Evolutionary conservation across 2,888 invertebrate genomes (phyloP), one percentile per base, ranked within the genome.

Genomic region (Acleris emargana): DNA sequence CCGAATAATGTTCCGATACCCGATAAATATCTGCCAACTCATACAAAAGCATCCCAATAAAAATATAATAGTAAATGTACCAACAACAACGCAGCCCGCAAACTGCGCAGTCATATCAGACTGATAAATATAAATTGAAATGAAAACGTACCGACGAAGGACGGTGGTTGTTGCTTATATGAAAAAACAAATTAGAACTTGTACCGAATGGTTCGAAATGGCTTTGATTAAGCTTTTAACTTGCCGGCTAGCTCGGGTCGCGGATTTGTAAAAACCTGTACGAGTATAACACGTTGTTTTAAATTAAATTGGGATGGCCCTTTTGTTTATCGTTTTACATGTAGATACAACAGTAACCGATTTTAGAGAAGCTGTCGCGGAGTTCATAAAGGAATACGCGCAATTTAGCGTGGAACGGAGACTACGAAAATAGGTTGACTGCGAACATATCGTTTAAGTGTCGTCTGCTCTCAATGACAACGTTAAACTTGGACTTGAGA

Each of bases 21-120:
- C 91, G 92, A 92, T 92, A 92, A 92, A 92, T 92, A 92, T 91
- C 92, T 91, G 92, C 92, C 91, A 92, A 88, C 91, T 91, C 92
- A 92, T 91, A 92, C 91, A 92, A 92, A 91, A 90, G 91, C 87
- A 85, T 87, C 87, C 89, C 89, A 92, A 91, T 91, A 92, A 91
- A 91, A 91, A 85, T 90, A 91, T 91, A 91, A 91, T 92, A 91
- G 91, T 88, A 85, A 90, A 90, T 87, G 90, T 87, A 88, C 88
- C 87, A 88, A 87, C 88, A 89, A 87, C 89, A 87, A 64, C 64
- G 50, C 84, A 74, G 84, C 81, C 88, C 84, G 81, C 87, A 85
- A 89, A 89, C 86, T 91, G 92, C 91, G 80, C 80, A 84, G 91
- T 91, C 92, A 91, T 90, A 88, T 86, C 85, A 81, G 75, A 83